Evolutionary conservation across 2,888 invertebrate genomes (phyloP), one percentile per base, ranked within the genome.

Genomic region (Sesamia inferens): DNA sequence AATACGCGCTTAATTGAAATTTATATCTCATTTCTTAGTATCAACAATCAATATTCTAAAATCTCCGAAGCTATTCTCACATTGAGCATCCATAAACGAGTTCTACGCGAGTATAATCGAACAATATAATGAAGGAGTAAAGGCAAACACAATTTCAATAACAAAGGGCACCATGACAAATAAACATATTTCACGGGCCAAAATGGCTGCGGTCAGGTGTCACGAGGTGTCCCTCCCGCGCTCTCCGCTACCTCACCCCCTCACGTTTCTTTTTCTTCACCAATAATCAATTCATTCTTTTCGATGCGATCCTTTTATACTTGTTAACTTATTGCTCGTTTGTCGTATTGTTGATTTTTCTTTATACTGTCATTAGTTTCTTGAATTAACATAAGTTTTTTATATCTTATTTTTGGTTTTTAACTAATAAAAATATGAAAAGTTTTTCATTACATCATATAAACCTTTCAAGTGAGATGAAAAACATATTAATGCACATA

Each of bases 121-220:
- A 96, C 95, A 96, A 96, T 95, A 95, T 96, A 95, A 95, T 95
- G 95, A 94, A 95, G 95, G 95, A 95, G 95, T 95, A 92, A 95
- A 96, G 95, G 95, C 95, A 96, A 96, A 96, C 95, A 96, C 92
- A 93, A 96, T 96, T 96, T 96, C 94, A 96, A 96, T 96, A 95
- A 96, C 96, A 96, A 96, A 96, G 92, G 93, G 91, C 92, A 90
- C 93, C 93, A 95, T 93, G 95, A 95, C 96, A 96, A 96, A 96
- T 96, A 96, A 96, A 96, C 95, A 96, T 96, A 96, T 96, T 96
- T 96, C 96, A 96, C 93, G 94, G 94, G 92, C 95, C 93, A 94
- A 96, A 96, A 95, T 95, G 96, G 95, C 95, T 95, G 93, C 95
- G 96, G 96, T 96, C 96, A 96, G 95, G 95, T 96, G 96, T 95